Evolutionary conservation across 2,888 invertebrate genomes (phyloP).

Genomic region (Anthophora plumipes): DNA sequence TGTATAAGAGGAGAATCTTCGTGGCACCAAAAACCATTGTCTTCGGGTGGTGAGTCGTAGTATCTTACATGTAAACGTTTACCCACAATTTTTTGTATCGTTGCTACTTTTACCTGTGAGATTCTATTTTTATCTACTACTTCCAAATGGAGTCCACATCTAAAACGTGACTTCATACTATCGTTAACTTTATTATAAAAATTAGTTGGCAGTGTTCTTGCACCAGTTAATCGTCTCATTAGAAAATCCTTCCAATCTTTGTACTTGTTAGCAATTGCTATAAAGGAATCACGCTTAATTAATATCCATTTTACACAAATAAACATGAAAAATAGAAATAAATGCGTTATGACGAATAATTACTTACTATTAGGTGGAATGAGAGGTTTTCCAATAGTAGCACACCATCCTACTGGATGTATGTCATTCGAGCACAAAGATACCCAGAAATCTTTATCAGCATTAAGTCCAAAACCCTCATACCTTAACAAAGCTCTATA

Average conservation of each 20-base stretch:
- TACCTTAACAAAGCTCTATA: constrained; percentile 93
- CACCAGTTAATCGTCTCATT: constrained; percentile 95
- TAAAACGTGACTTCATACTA: constrained; percentile 93
- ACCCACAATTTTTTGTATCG: constrained; percentile 95
- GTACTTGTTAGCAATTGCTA: constrained; percentile 95
- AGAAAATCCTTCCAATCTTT: constrained; percentile 98
- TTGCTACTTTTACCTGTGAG: constrained; percentile 96
- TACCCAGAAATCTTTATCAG: constrained; percentile 97
- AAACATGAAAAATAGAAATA: neutral
- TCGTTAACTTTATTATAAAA: constrained; percentile 95
- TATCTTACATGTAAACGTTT: constrained; percentile 96
- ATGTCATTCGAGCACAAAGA: constrained; percentile 97
- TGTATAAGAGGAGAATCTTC: constrained; percentile 97
- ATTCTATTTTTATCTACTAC: constrained; percentile 98
- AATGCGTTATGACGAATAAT: neutral
- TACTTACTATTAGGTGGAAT: constrained; percentile 94
- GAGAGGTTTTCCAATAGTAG: constrained; percentile 96
- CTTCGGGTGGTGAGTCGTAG: constrained; percentile 92
- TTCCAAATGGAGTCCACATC: constrained; percentile 93
- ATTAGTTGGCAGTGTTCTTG: constrained; percentile 96
- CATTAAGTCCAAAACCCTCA: constrained; percentile 96
- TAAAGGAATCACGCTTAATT: constrained; percentile 50
- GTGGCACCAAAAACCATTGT: constrained; percentile 98
- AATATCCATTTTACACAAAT: neutral
- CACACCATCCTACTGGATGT: constrained; percentile 99